Conservation (phyloP, 2,113 vertebrate species). For the Emydura subglobosa region DNA sequence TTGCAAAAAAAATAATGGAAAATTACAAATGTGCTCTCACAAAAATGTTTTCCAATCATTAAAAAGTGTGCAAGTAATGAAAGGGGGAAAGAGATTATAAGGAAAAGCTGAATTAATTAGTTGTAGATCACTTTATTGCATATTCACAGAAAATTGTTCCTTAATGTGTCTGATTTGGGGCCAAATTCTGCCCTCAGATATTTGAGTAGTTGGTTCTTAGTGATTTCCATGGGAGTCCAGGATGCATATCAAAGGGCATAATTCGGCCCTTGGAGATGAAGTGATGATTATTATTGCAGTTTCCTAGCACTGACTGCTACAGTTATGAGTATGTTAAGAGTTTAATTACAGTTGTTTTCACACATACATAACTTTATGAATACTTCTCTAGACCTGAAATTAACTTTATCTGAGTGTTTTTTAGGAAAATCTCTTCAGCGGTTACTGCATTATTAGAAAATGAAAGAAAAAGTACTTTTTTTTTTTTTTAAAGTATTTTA, state of each 20-base stretch:
- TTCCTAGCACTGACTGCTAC: background rate
- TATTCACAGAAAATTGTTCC: background rate
- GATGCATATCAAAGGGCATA: too few relatives aligned
- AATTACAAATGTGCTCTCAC: constrained; percentile 3
- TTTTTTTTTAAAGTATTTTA: too few relatives aligned
- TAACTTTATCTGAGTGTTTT: background rate
- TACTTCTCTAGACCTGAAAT: background rate
- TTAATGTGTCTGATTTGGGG: background rate
- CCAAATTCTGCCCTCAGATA: background rate
- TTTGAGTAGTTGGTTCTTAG: background rate
- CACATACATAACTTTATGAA: background rate
- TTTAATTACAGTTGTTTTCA: background rate
- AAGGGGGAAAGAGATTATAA: background rate
- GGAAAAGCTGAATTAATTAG: background rate
- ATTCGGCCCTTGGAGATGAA: background rate
- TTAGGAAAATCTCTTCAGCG: background rate
- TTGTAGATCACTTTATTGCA: constrained; percentile 3
- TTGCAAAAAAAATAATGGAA: background rate
- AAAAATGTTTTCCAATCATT: constrained; percentile 4
- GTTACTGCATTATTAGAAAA: background rate
- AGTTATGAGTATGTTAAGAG: background rate
- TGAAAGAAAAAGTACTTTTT: background rate
- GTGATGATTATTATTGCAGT: background rate
- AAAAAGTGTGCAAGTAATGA: constrained; percentile 3
- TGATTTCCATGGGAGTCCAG: background rate